A percentile compares a stretch with the other conserved stretches of the same genome.
phyloP scores from a whole-genome alignment of 2,113 vertebrate genomes.

The Calonectris borealis region DNA sequence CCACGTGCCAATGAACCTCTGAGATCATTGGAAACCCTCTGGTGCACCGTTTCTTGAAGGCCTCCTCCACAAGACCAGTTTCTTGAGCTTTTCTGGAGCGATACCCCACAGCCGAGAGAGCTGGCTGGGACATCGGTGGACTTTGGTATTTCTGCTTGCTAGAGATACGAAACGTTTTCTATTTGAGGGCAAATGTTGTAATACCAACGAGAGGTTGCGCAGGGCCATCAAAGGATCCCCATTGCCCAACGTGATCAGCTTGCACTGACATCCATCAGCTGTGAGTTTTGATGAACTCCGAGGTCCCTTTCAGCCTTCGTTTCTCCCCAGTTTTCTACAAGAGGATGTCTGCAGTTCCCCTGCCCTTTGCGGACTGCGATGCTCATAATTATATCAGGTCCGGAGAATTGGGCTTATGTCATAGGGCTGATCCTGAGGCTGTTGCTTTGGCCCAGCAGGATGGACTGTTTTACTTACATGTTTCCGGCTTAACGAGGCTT shows the following conservation, averaged over 20 bases:
- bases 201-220: rapidly evolving
- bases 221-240: not conserved
- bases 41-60: rapidly evolving
- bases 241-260: not conserved
- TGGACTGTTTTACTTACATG: not conserved
- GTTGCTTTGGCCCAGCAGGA: constrained; percentile 10
- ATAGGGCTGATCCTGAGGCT: not conserved
- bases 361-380: not conserved
- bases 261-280: rapidly evolving
- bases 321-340: not conserved
- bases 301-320: not conserved
- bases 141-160: not conserved
- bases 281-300: not conserved
- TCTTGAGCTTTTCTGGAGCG: not conserved
- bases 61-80: not conserved
- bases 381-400: not conserved
- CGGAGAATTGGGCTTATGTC: not conserved
- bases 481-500: not conserved
- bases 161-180: rapidly evolving
- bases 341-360: not conserved
- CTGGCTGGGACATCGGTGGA: rapidly evolving
- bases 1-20: rapidly evolving
- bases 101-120: rapidly evolving
- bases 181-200: not conserved
- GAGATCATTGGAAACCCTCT: not conserved